Percentiles rank a stretch among this genome's conserved stretches.
These are phyloP conservation scores for Acanthis flammea DNA, from an alignment of 2,797 vertebrate genomes.

Conservation along the genomic window DNA sequence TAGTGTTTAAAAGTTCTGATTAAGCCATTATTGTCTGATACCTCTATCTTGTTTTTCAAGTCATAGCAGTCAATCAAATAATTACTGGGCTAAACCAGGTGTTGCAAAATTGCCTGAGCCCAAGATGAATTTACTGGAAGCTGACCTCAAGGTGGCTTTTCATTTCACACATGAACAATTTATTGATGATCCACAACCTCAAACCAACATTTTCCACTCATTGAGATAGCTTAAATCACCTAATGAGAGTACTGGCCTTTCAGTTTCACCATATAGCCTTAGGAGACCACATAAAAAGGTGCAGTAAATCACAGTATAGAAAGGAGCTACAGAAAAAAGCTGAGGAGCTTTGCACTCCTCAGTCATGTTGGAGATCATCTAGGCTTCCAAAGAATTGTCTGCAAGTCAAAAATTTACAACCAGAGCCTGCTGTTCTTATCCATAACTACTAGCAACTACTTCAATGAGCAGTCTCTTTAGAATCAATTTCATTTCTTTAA, in stretches of 20 bases:
- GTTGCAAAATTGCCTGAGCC: neutral
- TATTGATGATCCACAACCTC: conserved; percentile 15
- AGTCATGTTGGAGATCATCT: neutral
- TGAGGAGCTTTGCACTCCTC: neutral
- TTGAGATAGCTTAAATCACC: neutral
- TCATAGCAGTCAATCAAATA: conserved; percentile 19
- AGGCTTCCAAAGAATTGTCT: neutral
- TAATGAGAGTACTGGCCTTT: neutral
- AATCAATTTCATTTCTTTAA: neutral
- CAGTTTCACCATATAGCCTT: neutral
- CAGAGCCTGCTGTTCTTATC: neutral
- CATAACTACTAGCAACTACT: neutral
- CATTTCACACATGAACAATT: conserved; percentile 58
- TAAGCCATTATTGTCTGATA: neutral
- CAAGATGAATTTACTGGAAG: conserved; percentile 14
- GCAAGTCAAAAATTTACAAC: neutral
- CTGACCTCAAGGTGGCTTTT: conserved; percentile 44
- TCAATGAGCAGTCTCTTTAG: neutral
- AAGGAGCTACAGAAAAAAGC: neutral
- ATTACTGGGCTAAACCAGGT: conserved; percentile 7
- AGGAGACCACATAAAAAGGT: neutral
- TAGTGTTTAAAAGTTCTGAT: conserved; percentile 15
- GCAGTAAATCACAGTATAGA: neutral
- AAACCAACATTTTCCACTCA: neutral
- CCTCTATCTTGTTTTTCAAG: conserved; percentile 14